These are phyloP conservation scores for Drosophila phalerata DNA, from an alignment of 2,888 invertebrate genomes.

Conservation along the genomic window DNA sequence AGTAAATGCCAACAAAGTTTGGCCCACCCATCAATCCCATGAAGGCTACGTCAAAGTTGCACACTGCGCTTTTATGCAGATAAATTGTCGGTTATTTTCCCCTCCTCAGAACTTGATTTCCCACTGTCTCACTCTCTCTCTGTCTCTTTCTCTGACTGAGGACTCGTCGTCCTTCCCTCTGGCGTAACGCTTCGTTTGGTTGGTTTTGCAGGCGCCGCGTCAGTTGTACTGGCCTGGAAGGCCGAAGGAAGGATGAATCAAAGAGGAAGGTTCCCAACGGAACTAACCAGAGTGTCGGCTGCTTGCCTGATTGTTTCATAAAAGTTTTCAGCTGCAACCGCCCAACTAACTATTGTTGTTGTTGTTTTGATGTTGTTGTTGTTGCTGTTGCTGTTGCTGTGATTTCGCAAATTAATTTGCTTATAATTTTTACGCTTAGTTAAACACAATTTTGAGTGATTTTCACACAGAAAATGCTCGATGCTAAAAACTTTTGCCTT, in stretches of 20 bases:
- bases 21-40: slow-evolving; percentile 72
- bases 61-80: slow-evolving; percentile 81
- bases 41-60: slow-evolving; percentile 74
- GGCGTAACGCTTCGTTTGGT: slow-evolving; percentile 62
- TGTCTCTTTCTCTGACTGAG: not conserved
- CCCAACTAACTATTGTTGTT: slow-evolving; percentile 67
- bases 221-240: slow-evolving; percentile 57
- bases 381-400: slow-evolving; percentile 62
- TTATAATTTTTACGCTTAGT: slow-evolving; percentile 86
- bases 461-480: slow-evolving; percentile 79
- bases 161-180: slow-evolving; percentile 16
- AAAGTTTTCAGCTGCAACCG: slow-evolving; percentile 73
- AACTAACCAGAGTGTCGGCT: slow-evolving; percentile 53
- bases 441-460: slow-evolving; percentile 85
- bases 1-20: slow-evolving; percentile 68
- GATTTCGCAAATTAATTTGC: slow-evolving; percentile 85
- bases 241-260: slow-evolving; percentile 25
- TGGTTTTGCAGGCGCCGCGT: slow-evolving; percentile 61
- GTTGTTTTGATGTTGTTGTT: slow-evolving; percentile 36
- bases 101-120: not conserved
- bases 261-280: slow-evolving; percentile 42
- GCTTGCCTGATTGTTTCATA: slow-evolving; percentile 79
- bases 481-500: slow-evolving; percentile 68
- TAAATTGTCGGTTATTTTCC: slow-evolving; percentile 79
- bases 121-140: not conserved